phyloP scores from a whole-genome alignment of 2,113 vertebrate genomes.

The Pao palembangensis region DNA sequence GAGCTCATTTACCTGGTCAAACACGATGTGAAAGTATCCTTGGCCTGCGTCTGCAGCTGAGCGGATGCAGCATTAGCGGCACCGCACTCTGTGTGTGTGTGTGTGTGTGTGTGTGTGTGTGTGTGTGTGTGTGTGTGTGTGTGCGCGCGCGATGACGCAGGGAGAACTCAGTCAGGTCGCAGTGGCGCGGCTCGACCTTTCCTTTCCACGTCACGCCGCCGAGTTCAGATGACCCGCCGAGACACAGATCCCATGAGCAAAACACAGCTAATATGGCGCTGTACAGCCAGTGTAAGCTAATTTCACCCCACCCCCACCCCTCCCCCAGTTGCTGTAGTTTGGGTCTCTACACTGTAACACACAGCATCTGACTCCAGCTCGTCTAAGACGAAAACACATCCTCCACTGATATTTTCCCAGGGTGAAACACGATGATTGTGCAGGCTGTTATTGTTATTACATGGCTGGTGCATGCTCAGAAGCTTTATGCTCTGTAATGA shows the following conservation, averaged over 20 bases:
- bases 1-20: no score
- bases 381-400: constrained; percentile 4
- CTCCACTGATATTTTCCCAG: constrained; percentile 3
- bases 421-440: background rate
- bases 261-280: constrained; percentile 18
- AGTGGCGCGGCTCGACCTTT: constrained; percentile 11
- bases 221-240: constrained; percentile 36
- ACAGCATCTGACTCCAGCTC: background rate
- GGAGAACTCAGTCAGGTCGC: constrained; percentile 11
- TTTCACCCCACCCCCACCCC: constrained; percentile 3
- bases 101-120: background rate
- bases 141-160: constrained; percentile 17
- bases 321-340: background rate
- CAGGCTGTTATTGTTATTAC: constrained; percentile 10
- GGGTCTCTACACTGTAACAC: background rate
- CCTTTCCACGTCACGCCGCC: constrained; percentile 26
- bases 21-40: no score
- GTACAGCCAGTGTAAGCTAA: background rate
- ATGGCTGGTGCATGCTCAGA: constrained; percentile 3
- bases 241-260: constrained; percentile 13
- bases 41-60: no score
- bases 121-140: constrained; percentile 10
- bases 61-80: constrained; percentile 11
- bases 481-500: constrained; percentile 52
- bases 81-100: background rate